A percentile compares a stretch with the other conserved stretches of the same genome.
phyloP scores from a whole-genome alignment of 2,797 vertebrate species.

The Linurgus olivaceus region DNA sequence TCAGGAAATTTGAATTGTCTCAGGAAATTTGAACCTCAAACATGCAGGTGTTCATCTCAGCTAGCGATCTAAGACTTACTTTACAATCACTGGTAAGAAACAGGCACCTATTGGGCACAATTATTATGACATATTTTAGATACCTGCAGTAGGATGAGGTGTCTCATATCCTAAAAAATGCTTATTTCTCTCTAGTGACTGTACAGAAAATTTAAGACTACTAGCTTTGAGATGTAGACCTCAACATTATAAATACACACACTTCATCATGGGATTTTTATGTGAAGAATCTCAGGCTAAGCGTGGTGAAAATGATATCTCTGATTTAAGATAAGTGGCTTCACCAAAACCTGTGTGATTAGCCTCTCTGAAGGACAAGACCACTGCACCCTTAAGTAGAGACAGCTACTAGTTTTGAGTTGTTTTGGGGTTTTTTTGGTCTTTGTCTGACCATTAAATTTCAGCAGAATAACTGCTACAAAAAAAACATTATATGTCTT shows the following conservation, averaged over 20 bases:
- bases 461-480: neutral
- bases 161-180: neutral
- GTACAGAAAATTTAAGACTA: neutral
- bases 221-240: neutral
- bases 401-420: neutral
- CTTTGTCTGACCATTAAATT: neutral
- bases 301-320: neutral
- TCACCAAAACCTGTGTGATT: neutral
- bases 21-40: neutral
- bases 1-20: neutral
- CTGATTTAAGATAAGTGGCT: neutral
- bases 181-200: neutral
- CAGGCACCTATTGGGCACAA: neutral
- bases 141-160: neutral
- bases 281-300: neutral
- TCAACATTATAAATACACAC: neutral
- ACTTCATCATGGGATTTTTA: neutral
- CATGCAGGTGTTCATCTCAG: neutral
- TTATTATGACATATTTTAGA: neutral
- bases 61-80: neutral
- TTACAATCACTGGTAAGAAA: neutral
- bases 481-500: neutral
- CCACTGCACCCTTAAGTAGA: neutral
- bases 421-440: neutral
- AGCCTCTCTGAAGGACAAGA: neutral